Base-by-base conservation (phyloP, 2,113 vertebrate species). In the Eclectus roratus region DNA sequence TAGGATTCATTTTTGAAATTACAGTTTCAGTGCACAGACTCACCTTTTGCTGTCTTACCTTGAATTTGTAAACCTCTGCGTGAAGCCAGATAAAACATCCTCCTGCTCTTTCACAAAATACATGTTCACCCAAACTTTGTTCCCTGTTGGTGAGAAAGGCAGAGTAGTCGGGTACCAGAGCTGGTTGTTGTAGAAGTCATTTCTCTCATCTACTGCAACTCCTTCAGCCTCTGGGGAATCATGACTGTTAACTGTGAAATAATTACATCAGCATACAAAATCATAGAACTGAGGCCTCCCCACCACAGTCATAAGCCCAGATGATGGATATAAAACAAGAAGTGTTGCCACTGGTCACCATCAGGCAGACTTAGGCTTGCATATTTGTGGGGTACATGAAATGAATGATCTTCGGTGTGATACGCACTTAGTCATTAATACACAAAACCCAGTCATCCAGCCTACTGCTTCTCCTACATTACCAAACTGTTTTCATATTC, bases 301-400 rank as follows among this genome's bases (percentile, higher is more conserved):
- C 56, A 68, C 47, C 56, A 49, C 33, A 56, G 70, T 53, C 80
- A 86, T 47, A 91, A 81, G 58, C 69, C 64, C 83, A 69, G 88
- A 80, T 49, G 90, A 89, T 65, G 49, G 80, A 84, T 72, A 60
- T 69, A 93, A 83, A 91, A 90, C 64, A 93, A 60, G 50, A 87
- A 87, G 17, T 37, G 69, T 84, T 92, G 81, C 50, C 68, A 58
- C 37, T 7, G 44, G 63, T 85, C 85, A 93, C 61, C 88, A 61
- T 13, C 74, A 85, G 71, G 63, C 81, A 85, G 84, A 71, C 49
- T 79, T 23, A 37, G 52, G 52, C 60, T 92, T 81, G 35, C 65
- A 13, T 41, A 80, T 88, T 56, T 88, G 72, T 78, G 80, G 72
- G 37, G 69, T 81, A 10, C 65, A 74, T 25, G 9, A 76, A 94